phyloP scores from a whole-genome alignment of 2,888 invertebrate genomes.

The Piscicola geometra region DNA sequence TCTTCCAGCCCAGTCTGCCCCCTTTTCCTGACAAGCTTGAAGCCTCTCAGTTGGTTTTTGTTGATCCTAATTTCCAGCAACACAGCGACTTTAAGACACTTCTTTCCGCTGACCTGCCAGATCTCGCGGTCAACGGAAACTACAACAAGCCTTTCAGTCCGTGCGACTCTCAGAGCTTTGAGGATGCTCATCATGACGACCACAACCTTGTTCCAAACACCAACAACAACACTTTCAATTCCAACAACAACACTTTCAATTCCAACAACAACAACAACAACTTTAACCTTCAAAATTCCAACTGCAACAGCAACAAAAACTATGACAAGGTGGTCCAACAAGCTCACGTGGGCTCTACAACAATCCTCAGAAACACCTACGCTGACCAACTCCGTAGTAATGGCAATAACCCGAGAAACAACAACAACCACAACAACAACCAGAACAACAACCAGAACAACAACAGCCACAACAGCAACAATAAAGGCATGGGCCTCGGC shows the following conservation, averaged over 20 bases:
- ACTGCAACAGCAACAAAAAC: background rate
- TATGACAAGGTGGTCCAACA: background rate
- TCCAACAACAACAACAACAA: slow-evolving; percentile 7
- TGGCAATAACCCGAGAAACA: background rate
- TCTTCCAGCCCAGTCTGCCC: background rate
- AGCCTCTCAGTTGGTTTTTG: background rate
- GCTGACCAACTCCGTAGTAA: too few relatives aligned
- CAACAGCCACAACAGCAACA: background rate
- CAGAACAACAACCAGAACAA: background rate
- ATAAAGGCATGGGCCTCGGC: too few relatives aligned
- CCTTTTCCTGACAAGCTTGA: background rate
- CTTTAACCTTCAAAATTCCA: background rate
- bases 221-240: background rate
- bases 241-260: background rate
- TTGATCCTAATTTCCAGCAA: background rate
- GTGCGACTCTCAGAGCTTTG: too few relatives aligned
- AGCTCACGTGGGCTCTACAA: background rate
- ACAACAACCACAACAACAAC: background rate
- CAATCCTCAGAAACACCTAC: too few relatives aligned
- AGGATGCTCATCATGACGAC: too few relatives aligned
- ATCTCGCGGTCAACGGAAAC: background rate
- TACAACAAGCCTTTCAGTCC: background rate
- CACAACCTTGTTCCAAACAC: background rate
- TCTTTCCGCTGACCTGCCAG: background rate
- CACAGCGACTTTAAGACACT: background rate